Evolutionary conservation across 2,797 vertebrate genomes (phyloP), one percentile per base, ranked within the genome.

Genomic region (Xenopus petersii): DNA sequence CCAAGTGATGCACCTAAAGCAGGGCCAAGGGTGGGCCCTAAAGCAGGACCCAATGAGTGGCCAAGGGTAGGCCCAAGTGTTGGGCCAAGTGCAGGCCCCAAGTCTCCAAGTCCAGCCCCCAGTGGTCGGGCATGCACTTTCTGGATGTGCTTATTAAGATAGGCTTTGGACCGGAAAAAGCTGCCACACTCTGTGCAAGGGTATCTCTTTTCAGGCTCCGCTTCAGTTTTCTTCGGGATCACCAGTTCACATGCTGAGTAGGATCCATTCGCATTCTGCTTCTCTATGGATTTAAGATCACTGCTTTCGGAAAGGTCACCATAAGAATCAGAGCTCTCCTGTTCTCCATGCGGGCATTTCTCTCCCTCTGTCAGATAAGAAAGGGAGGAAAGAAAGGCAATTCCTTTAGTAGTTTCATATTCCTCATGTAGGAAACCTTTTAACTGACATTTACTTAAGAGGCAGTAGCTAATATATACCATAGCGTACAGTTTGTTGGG

Each of bases 121-220:
- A 91, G 82, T 58, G 94, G 91, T 82, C 95, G 94, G 86, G 89
- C 87, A 3, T 99, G 98, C 82, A 98, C 96, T 89, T 98, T 93
- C 88, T 98, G 96, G 90, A 97, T 94, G 89, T 99, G 97, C 87
- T 99, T 99, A 93, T 96, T 99, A 94, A 99, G 94, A 88, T 99
- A 98, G 90, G 96, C 98, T 90, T 97, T 99, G 51, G 98, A 98
- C 83, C 97, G 95, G 90, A 99, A 99, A 85, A 97, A 95, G 90
- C 97, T 97, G 83, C 96, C 95, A 0, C 98, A 99, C 72, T 97
- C 94, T 5, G 92, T 90, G 75, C 98, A 99, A 21, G 86, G 93
- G 86, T 97, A 97, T 84, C 97, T 98, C 91, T 96, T 98, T 81
- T 99, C 97, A 7, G 91, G 90, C 68, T 98, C 96, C 0, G 88